Evolutionary conservation across 2,888 invertebrate species (phyloP), one percentile per base, ranked within the genome.

Genomic region (Caenorhabditis sp.): DNA sequence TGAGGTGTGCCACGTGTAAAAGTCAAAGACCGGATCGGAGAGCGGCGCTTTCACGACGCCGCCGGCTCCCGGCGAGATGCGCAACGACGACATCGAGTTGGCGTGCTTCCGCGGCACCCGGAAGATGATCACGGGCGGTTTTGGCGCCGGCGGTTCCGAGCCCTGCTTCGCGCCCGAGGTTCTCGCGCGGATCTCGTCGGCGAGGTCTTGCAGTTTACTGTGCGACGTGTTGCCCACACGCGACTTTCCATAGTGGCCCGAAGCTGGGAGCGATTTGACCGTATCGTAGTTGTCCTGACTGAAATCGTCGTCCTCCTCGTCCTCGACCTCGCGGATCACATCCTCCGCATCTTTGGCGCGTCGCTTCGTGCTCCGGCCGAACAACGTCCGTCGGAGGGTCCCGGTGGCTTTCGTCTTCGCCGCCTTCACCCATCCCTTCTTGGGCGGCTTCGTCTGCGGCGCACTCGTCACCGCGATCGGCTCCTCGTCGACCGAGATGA

Each of bases 1-100:
- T 37, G 80, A 79, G 27, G 83, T 82, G 73, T 87, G 85, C 85
- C 85, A 87, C 74, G 85, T 86, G 68, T 87, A 85, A 66, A 85
- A 87, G 68, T 87, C 87, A 78, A 87, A 86, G 37, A 86, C 83
- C 43, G 87, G 82, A 71, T 82, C 84, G 46, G 71, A 73, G 20
- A 75, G 73, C 35, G 82, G 76, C 26, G 77, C 70, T 15, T 63
- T 63, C 20, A 74, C 27, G 13, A 70, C 72, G 3, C 66, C 59
- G 15, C 61, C 27, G 0, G 73, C 61, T 1, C 62, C 66, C 2
- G 80, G 78, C 3, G 78, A 77, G 9, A 79, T 68, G 46, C 78
- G 56, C 17, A 76, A 17, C 2, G 70, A 72, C 1, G 58, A 56
- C 71, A 77, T 62, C 39, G 71, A 71, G 43, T 56, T 65, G 27